Evolutionary conservation across 2,888 invertebrate species (phyloP).

Genomic region (Anoncus sp.): DNA sequence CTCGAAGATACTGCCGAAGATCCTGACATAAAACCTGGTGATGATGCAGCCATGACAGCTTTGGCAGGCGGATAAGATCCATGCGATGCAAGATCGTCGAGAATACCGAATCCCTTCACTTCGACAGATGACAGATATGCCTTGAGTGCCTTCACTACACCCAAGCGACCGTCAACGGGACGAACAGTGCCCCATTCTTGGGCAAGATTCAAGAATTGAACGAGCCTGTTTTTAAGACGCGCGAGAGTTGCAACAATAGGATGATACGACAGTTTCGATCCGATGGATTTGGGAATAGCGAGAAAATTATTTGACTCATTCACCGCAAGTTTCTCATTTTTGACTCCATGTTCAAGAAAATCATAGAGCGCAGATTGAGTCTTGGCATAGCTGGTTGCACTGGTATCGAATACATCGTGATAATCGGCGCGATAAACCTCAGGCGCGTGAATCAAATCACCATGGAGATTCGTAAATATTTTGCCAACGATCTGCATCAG

Average conservation of each 20-base stretch:
- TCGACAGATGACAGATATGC: constrained; percentile 27
- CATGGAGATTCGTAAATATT: constrained; percentile 44
- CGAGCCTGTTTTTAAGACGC: constrained; percentile 21
- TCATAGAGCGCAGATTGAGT: neutral
- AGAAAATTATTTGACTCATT: constrained; percentile 57
- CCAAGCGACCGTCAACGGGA: neutral
- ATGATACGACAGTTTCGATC: constrained; percentile 38
- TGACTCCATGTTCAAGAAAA: constrained; percentile 33
- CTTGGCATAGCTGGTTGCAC: constrained; percentile 1
- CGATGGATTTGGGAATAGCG: constrained; percentile 17
- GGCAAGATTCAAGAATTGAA: constrained; percentile 11
- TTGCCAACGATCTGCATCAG: constrained; percentile 32
- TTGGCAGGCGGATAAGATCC: neutral
- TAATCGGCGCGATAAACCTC: constrained; percentile 16
- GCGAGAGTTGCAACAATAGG: constrained; percentile 23
- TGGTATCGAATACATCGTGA: neutral
- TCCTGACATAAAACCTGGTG: neutral
- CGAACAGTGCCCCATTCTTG: constrained; percentile 6
- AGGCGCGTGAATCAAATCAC: constrained; percentile 38
- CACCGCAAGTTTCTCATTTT: constrained; percentile 39
- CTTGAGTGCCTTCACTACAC: neutral
- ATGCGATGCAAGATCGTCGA: constrained; percentile 4
- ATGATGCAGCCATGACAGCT: neutral
- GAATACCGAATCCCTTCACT: constrained; percentile 16
- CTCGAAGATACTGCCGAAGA: neutral